These are phyloP conservation scores for Drosophila sordidapex DNA, from an alignment of 2,888 invertebrate genomes.

Conservation along the genomic window DNA sequence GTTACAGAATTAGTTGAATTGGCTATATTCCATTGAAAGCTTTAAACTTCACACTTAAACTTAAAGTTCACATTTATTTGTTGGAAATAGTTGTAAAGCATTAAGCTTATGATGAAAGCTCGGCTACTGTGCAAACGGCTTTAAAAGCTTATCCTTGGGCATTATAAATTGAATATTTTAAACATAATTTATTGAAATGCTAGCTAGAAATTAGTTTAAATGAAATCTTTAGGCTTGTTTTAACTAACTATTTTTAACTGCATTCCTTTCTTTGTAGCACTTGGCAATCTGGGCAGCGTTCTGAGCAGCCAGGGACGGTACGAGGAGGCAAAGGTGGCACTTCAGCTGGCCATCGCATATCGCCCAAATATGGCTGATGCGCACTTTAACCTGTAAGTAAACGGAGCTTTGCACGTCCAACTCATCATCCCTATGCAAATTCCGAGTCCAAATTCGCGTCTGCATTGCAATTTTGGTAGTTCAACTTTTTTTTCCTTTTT, in stretches of 20 bases:
- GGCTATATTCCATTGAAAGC: background rate
- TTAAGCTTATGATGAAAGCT: background rate
- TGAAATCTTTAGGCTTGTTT: background rate
- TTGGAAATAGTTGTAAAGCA: too few relatives aligned
- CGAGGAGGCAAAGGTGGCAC: constrained; percentile 95
- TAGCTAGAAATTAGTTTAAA: background rate
- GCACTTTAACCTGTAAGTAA: constrained; percentile 98
- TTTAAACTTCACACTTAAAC: background rate
- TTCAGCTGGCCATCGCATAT: constrained; percentile 93
- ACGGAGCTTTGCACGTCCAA: constrained; percentile 51
- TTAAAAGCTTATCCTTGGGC: background rate
- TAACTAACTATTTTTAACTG: background rate
- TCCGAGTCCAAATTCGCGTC: constrained; percentile 46
- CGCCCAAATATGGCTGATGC: constrained; percentile 98
- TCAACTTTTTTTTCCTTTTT: constrained; percentile 2
- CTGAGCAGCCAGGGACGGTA: constrained; percentile 94
- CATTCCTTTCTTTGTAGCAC: constrained; percentile 88
- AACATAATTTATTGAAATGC: background rate
- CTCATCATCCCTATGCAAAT: constrained; percentile 52
- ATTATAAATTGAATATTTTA: background rate
- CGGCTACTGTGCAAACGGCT: background rate
- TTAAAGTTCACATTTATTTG: too few relatives aligned
- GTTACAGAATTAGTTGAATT: background rate
- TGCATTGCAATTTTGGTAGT: constrained; percentile 37
- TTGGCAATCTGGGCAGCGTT: constrained; percentile 98